A percentile compares a stretch with the other conserved stretches of the same genome.
Conservation (phyloP, 2,888 invertebrate species). For the Standfussiana lucernea region DNA sequence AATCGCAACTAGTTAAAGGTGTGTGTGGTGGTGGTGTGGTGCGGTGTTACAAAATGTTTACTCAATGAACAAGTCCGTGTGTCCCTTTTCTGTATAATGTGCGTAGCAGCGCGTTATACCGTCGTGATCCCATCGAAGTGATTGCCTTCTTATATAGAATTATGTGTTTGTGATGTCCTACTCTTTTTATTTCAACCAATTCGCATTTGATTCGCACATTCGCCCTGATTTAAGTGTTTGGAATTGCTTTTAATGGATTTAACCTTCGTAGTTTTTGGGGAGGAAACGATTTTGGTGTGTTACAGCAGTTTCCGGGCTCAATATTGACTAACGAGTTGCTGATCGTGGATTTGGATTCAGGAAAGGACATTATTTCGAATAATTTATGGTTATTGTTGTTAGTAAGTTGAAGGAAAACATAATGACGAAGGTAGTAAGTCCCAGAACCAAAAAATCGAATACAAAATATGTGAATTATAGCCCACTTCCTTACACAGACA, state of each 20-base stretch:
- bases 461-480: neutral
- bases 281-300: constrained; percentile 1
- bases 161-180: constrained; percentile 81
- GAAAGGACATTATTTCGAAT: neutral
- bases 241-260: constrained; percentile 15
- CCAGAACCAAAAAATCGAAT: accelerated
- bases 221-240: constrained; percentile 17
- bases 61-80: constrained; percentile 56
- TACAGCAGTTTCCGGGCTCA: neutral
- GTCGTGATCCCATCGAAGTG: constrained; percentile 83
- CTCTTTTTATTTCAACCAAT: constrained; percentile 57
- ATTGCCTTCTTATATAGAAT: constrained; percentile 85
- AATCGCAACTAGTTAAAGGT: neutral
- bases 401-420: too few species aligned
- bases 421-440: neutral
- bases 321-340: neutral
- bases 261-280: neutral
- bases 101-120: constrained; percentile 81
- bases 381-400: too few species aligned
- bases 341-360: neutral
- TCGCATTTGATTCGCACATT: constrained; percentile 38
- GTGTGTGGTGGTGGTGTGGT: too few species aligned
- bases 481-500: neutral
- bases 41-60: neutral
- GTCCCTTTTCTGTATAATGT: constrained; percentile 74